Evolutionary conservation across 2,888 invertebrate genomes (phyloP).

Genomic region (Blastobasis adustella): DNA sequence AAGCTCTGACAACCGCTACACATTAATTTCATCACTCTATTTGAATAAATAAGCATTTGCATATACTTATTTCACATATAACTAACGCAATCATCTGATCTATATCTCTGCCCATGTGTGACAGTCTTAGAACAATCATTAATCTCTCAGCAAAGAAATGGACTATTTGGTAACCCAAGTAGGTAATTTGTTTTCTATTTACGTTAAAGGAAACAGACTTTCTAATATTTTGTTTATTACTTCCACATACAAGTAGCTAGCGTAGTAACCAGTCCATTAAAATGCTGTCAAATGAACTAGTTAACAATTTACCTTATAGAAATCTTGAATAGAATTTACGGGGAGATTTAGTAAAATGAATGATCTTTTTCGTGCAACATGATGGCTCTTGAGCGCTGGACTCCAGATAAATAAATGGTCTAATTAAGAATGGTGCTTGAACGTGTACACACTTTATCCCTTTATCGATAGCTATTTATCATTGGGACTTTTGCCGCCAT

Average conservation of each 20-base stretch:
- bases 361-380: slow-evolving; percentile 8
- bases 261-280: no score
- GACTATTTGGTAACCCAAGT: no score
- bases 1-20: slow-evolving; percentile 49
- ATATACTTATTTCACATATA: slow-evolving; percentile 46
- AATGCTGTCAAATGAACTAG: no score
- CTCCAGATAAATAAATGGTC: slow-evolving; percentile 43
- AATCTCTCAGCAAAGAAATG: slow-evolving; percentile 24
- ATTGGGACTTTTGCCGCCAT: slow-evolving; percentile 12
- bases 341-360: slow-evolving; percentile 6
- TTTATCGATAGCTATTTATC: slow-evolving; percentile 49
- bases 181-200: no score
- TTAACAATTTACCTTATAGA: no score
- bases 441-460: slow-evolving; percentile 49
- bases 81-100: slow-evolving; percentile 42
- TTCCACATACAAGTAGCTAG: no score
- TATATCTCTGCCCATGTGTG: slow-evolving; percentile 38
- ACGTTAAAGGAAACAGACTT: no score
- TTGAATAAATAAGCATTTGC: slow-evolving; percentile 65
- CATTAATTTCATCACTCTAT: slow-evolving; percentile 66
- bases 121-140: slow-evolving; percentile 39
- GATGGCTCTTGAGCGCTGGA: slow-evolving; percentile 7
- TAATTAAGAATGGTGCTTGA: slow-evolving; percentile 41
- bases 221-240: no score
- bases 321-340: background rate